Base-by-base conservation (phyloP, 2,113 vertebrate species). In the Dromas ardeola region DNA sequence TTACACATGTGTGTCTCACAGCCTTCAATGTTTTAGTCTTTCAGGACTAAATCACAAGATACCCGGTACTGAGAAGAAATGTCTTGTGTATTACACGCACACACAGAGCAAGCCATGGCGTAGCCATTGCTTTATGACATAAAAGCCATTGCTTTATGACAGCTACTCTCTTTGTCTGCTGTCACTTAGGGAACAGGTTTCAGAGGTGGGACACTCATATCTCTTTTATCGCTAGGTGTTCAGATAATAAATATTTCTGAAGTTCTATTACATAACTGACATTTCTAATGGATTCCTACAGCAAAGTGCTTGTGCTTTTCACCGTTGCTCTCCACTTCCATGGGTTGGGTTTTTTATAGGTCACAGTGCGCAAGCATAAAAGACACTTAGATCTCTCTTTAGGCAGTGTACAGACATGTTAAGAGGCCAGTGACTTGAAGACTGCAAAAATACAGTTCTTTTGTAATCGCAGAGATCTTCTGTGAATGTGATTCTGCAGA, bases 1-100 rank as follows among this genome's bases (percentile, higher is more conserved):
- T 8, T n/a, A 10, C 13, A 47, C 2, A 2, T 2, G 2, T 2
- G 5, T 10, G 3, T 12, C 15, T 65, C 40, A 32, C 26, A 32
- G 27, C 17, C 43, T 26, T 52, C 50, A 7, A 9, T 15, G 16
- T 3, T 63, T 74, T 3, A 53, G 62, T 52, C 65, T 38, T 52
- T 59, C 53, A 36, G 56, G 32, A 71, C 11, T 45, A 80, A 67
- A 52, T 36, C 32, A 43, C 45, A 38, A 14, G 12, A 30, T 49
- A 17, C 8, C 21, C 40, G 20, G 30, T 65, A 23, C 16, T 43
- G 55, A 59, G 52, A 32, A 62, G 81, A 56, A 50, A 36, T 26
- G 10, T 16, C 36, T 6, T 1, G 9, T 11, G 40, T 9, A 32
- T 29, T 21, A 17, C 27, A 25, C 36, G 38, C 30, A 13, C 22